Conservation (phyloP, 2,888 invertebrate species). For the Laothoe populi region DNA sequence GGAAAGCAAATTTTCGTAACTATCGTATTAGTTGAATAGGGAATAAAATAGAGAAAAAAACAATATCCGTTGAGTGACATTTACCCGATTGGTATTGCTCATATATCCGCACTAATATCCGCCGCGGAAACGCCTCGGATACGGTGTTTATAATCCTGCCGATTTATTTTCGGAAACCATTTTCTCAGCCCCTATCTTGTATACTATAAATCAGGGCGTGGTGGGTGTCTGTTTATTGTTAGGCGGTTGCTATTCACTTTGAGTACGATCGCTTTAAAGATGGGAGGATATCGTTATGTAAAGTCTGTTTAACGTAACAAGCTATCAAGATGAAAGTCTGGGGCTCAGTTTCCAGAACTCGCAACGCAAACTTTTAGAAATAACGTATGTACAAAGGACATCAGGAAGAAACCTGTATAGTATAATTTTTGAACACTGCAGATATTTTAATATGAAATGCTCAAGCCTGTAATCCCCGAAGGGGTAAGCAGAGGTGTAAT, state of each 20-base stretch:
- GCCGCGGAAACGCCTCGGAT: conserved; percentile 18
- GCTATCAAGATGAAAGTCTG: too few species aligned
- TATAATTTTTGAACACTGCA: too few species aligned
- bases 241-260: neutral
- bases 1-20: too few species aligned
- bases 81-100: neutral
- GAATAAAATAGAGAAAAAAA: neutral
- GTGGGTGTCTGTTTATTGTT: neutral
- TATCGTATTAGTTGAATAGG: too few species aligned
- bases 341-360: too few species aligned
- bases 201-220: conserved; percentile 18
- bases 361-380: too few species aligned
- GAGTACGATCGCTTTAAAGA: neutral
- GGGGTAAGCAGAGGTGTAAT: too few species aligned
- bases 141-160: conserved; percentile 14
- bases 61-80: conserved; percentile 3
- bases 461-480: too few species aligned
- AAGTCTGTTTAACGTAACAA: too few species aligned
- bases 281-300: neutral
- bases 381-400: too few species aligned
- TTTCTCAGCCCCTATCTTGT: conserved; percentile 22
- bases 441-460: too few species aligned
- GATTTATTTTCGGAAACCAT: conserved; percentile 15
- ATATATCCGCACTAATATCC: conserved; percentile 22
- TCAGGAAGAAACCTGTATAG: too few species aligned